A percentile compares a stretch with the other conserved stretches of the same genome.
phyloP scores from a whole-genome alignment of 2,113 vertebrate species.

The Uria aalge region DNA sequence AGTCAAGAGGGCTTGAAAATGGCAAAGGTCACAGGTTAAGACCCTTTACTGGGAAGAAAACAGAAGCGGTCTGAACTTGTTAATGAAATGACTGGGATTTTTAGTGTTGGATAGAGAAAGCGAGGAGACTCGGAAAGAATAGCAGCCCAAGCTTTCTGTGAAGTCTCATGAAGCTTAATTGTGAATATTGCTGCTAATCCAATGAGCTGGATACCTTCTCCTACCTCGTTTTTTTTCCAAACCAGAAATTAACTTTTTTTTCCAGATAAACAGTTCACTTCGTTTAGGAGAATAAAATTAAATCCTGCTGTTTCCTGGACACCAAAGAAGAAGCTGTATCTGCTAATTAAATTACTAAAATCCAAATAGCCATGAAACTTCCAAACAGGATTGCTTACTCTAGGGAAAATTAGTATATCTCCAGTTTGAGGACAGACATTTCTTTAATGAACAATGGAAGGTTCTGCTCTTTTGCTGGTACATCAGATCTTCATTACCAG shows the following conservation, averaged over 20 bases:
- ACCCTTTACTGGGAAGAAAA: constrained; percentile 47
- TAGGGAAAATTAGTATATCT: background rate
- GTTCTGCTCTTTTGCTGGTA: background rate
- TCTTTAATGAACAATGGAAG: background rate
- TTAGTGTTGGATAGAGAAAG: background rate
- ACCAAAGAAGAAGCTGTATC: background rate
- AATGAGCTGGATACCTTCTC: background rate
- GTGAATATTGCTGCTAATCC: background rate
- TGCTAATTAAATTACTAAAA: constrained; percentile 14
- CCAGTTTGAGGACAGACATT: background rate
- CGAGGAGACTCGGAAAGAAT: background rate
- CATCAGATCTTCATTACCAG: background rate
- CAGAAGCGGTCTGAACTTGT: constrained; percentile 65
- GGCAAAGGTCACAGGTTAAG: constrained; percentile 65
- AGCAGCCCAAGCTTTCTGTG: background rate
- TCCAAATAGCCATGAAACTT: background rate
- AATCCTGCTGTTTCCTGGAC: background rate
- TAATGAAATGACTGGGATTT: constrained; percentile 42
- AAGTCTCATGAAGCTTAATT: background rate
- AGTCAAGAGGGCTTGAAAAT: constrained; percentile 37
- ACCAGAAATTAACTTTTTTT: background rate
- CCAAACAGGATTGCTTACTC: background rate
- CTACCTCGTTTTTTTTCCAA: background rate
- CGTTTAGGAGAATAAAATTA: background rate
- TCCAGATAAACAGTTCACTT: background rate